phyloP scores from a whole-genome alignment of 2,113 vertebrate species.

The Coreoperca whiteheadi region DNA sequence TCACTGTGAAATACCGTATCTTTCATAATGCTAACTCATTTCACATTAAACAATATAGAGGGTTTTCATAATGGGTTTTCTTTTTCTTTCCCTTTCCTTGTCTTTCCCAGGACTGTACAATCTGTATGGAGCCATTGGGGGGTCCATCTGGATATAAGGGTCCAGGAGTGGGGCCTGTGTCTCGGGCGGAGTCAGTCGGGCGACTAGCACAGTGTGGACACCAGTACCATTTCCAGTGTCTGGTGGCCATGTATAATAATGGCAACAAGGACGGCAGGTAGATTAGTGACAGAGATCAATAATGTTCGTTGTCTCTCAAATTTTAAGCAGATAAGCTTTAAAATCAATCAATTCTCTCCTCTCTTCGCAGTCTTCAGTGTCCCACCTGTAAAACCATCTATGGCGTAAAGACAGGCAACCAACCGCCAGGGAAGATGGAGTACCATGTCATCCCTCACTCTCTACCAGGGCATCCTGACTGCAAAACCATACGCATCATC shows the following conservation, averaged over 20 bases:
- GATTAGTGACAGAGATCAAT: not conserved
- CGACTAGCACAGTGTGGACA: conserved; percentile 91
- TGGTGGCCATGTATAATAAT: conserved; percentile 97
- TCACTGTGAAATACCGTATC: no score
- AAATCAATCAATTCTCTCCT: not conserved
- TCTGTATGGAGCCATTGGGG: conserved; percentile 93
- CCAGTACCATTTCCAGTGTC: conserved; percentile 93
- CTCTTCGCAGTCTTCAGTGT: conserved; percentile 89
- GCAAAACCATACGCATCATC: conserved; percentile 95
- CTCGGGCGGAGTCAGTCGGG: conserved; percentile 91
- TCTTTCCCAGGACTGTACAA: conserved; percentile 89
- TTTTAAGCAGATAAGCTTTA: not conserved
- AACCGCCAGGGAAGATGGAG: conserved; percentile 97
- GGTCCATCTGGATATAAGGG: conserved; percentile 94
- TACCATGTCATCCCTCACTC: conserved; percentile 97
- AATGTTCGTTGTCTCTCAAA: not conserved
- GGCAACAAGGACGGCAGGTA: conserved; percentile 96
- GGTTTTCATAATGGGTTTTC: not conserved
- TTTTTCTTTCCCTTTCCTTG: not conserved
- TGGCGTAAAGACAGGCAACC: conserved; percentile 95
- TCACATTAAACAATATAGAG: not conserved
- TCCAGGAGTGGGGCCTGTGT: conserved; percentile 78
- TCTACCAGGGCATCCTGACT: conserved; percentile 92
- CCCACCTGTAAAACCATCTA: conserved; percentile 98
- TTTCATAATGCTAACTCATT: not conserved